A percentile compares a stretch with the other conserved stretches of the same genome.
Conservation (phyloP, 2,113 vertebrate genomes). For the Alosa alosa region DNA sequence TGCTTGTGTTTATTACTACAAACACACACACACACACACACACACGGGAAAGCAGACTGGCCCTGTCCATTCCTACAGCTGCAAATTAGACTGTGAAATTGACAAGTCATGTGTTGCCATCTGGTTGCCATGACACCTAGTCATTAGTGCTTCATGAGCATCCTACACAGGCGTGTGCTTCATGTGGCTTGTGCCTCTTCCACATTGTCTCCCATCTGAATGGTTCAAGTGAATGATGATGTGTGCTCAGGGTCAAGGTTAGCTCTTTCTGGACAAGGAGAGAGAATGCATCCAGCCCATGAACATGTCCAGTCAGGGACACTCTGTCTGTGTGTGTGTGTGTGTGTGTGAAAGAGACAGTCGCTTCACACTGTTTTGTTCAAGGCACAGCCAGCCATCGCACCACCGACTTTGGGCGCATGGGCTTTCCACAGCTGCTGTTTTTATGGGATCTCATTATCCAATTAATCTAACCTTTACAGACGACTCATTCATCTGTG, state of each 20-base stretch:
- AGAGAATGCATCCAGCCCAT: neutral
- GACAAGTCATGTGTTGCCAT: slow-evolving; percentile 65
- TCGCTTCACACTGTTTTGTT: neutral
- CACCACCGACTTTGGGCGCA: neutral
- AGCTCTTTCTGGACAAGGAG: neutral
- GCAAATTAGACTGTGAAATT: slow-evolving; percentile 74
- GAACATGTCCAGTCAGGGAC: neutral
- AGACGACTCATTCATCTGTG: neutral
- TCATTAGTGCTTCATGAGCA: slow-evolving; percentile 56
- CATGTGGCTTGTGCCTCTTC: neutral
- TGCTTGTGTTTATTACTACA: slow-evolving; percentile 35
- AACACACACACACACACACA: slow-evolving; percentile 19
- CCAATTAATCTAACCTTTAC: slow-evolving; percentile 7
- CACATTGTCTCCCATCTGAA: neutral
- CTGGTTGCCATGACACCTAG: slow-evolving; percentile 67
- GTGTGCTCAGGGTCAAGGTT: neutral
- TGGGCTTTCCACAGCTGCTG: neutral
- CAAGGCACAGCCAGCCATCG: neutral
- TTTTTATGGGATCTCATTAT: slow-evolving; percentile 4
- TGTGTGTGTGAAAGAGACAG: neutral
- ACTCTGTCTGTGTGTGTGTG: slow-evolving; percentile 18
- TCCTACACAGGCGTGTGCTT: slow-evolving; percentile 42
- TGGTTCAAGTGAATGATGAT: neutral
- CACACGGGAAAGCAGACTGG: neutral
- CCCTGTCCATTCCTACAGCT: slow-evolving; percentile 52